A percentile compares a stretch with the other conserved stretches of the same genome.
phyloP scores from a whole-genome alignment of 2,113 vertebrate genomes.

The Garra rufa region DNA sequence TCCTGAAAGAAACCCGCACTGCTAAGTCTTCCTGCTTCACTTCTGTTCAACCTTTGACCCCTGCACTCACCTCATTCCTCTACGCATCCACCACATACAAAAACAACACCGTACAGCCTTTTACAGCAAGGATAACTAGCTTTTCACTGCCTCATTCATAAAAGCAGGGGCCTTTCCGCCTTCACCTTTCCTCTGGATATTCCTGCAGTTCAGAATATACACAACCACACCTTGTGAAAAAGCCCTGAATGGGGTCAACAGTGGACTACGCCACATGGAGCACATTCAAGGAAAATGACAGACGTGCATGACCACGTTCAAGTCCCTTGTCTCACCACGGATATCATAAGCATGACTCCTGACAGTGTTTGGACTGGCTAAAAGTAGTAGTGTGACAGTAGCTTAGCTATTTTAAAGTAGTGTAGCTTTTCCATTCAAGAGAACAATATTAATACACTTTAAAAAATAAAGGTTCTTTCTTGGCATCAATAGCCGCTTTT shows the following conservation, averaged over 20 bases:
- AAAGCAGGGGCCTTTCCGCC: conserved; percentile 13
- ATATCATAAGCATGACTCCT: conserved; percentile 14
- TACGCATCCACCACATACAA: conserved; percentile 47
- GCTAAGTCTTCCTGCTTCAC: conserved; percentile 31
- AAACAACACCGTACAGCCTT: conserved; percentile 56
- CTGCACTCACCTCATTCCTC: not conserved
- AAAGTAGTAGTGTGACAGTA: not conserved
- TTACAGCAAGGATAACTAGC: conserved; percentile 46
- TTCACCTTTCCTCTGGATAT: not conserved
- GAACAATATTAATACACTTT: too few species aligned
- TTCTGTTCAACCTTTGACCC: conserved; percentile 63
- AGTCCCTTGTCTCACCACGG: not conserved
- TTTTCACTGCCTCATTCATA: conserved; percentile 59
- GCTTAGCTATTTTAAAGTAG: not conserved
- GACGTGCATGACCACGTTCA: not conserved
- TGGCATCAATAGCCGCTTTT: too few species aligned
- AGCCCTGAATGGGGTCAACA: not conserved
- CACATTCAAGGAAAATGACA: not conserved
- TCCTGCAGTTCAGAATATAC: conserved; percentile 16
- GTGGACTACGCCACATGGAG: not conserved
- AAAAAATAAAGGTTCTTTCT: too few species aligned
- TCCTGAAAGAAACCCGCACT: conserved; percentile 20
- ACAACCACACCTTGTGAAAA: conserved; percentile 34
- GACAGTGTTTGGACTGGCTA: not conserved
- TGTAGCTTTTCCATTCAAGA: not conserved